phyloP scores from a whole-genome alignment of 2,888 invertebrate genomes.

The Malacosoma neustria region DNA sequence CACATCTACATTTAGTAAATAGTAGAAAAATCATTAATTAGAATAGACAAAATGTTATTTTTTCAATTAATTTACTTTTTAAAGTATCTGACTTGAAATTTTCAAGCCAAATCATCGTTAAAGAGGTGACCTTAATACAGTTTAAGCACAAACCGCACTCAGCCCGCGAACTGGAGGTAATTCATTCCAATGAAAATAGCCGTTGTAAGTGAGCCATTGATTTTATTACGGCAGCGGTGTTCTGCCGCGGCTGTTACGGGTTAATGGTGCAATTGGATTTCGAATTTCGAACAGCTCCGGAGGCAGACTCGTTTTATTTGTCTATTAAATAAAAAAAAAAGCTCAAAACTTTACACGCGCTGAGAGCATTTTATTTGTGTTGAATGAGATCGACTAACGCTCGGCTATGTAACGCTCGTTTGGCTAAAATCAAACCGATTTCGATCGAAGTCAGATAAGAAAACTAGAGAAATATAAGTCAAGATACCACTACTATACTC shows the following conservation, averaged over 20 bases:
- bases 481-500: too few relatives aligned
- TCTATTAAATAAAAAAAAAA: not conserved
- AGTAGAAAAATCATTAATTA: too few relatives aligned
- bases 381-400: too few relatives aligned
- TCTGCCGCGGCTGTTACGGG: slow-evolving; percentile 36
- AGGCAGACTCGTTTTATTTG: slow-evolving; percentile 19
- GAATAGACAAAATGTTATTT: too few relatives aligned
- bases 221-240: slow-evolving; percentile 44
- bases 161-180: slow-evolving; percentile 18
- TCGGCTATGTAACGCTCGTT: too few relatives aligned
- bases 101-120: not conserved
- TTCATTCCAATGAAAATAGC: slow-evolving; percentile 41
- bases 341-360: not conserved
- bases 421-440: too few relatives aligned
- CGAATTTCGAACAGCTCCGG: slow-evolving; percentile 32
- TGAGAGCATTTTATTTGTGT: too few relatives aligned
- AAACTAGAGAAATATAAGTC: too few relatives aligned
- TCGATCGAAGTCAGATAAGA: too few relatives aligned
- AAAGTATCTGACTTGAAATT: not conserved
- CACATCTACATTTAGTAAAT: too few relatives aligned
- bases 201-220: slow-evolving; percentile 45
- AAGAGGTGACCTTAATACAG: not conserved
- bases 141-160: not conserved
- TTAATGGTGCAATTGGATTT: slow-evolving; percentile 47
- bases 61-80: too few relatives aligned